Evolutionary conservation across 2,888 invertebrate species (phyloP).

Genomic region (Pyrochroa serraticornis): DNA sequence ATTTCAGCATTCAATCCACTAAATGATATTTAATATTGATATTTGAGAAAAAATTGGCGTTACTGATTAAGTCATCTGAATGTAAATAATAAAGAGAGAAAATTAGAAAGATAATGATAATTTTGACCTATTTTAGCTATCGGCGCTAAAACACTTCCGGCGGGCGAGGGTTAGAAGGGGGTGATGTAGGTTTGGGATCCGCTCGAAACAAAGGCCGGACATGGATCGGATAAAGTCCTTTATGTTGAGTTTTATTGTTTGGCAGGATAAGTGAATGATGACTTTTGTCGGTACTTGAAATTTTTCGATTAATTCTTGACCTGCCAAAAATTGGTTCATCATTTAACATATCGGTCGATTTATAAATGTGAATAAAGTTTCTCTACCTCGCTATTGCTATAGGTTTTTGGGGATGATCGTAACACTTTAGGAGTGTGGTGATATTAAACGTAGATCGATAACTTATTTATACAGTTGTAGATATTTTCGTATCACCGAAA

Average conservation of each 20-base stretch:
- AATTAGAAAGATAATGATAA: background rate
- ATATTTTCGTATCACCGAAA: slow-evolving; percentile 9
- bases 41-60: background rate
- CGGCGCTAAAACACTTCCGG: background rate
- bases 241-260: background rate
- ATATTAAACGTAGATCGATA: slow-evolving; percentile 16
- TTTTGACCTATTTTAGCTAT: background rate
- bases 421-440: background rate
- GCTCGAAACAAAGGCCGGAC: background rate
- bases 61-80: no score
- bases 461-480: slow-evolving; percentile 17
- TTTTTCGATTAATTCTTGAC: background rate
- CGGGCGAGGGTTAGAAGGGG: background rate
- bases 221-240: background rate
- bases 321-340: no score
- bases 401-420: background rate
- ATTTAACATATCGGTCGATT: background rate
- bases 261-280: background rate
- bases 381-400: background rate
- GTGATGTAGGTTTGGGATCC: background rate
- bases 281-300: background rate
- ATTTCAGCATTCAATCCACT: background rate
- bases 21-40: background rate
- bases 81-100: background rate
- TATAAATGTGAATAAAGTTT: slow-evolving; percentile 4